phyloP scores from a whole-genome alignment of 37 sponge, comb jelly and placozoan genomes.

The Spongilla lacustris region DNA sequence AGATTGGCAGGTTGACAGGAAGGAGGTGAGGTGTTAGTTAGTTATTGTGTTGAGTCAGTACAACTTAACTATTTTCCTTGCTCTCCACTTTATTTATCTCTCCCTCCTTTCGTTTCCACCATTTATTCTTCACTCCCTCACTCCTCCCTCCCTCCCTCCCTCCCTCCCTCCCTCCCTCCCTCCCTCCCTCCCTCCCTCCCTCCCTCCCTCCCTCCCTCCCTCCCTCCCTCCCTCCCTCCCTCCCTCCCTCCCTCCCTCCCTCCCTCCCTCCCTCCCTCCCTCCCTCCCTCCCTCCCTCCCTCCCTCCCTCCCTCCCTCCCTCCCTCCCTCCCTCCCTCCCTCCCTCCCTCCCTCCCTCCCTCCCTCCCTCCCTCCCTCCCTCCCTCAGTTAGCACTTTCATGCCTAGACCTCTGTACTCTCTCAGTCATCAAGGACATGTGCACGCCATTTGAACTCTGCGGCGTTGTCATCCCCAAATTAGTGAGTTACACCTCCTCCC shows the following conservation, averaged over 20 bases:
- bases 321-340: too few species aligned
- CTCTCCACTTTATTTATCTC: not conserved
- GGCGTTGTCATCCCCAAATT: constrained; percentile 73
- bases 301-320: not conserved
- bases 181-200: too few species aligned
- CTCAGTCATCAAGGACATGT: constrained; percentile 26
- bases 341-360: too few species aligned
- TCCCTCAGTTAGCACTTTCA: constrained; percentile 34
- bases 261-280: not conserved
- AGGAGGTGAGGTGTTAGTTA: constrained; percentile 24
- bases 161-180: too few species aligned
- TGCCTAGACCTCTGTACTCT: constrained; percentile 48
- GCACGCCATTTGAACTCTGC: constrained; percentile 71
- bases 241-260: not conserved
- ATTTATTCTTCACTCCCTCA: not conserved
- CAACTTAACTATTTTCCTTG: not conserved
- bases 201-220: too few species aligned
- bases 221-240: not conserved
- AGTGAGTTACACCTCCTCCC: constrained; percentile 5
- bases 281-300: not conserved
- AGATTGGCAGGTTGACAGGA: constrained; percentile 63
- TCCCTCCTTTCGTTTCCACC: not conserved
- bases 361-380: too few species aligned
- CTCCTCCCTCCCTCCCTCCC: not conserved
- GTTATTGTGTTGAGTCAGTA: not conserved